Percentiles rank a stretch among this genome's conserved stretches.
Evolutionary conservation across 2,113 vertebrate genomes (phyloP).

Genomic region (Leucoraja erinaceus): DNA sequence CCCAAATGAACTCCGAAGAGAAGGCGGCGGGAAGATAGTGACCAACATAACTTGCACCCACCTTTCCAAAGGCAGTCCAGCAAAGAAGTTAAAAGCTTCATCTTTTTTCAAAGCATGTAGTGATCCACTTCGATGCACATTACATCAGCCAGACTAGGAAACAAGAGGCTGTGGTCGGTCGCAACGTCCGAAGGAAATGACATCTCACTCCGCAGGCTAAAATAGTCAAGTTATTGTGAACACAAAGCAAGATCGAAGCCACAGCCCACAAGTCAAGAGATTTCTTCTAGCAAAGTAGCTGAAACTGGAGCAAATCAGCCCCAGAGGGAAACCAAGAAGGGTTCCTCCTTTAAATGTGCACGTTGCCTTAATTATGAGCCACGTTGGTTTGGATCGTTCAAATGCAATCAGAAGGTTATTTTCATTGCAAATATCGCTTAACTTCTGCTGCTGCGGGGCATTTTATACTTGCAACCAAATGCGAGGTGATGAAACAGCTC

Average conservation of each 20-base stretch:
- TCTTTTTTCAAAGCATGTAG: neutral
- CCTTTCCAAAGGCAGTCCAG: neutral
- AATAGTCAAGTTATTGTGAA: neutral
- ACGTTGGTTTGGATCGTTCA: neutral
- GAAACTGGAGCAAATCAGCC: neutral
- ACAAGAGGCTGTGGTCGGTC: neutral
- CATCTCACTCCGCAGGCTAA: neutral
- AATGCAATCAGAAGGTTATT: neutral
- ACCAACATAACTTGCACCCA: neutral
- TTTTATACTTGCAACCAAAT: neutral
- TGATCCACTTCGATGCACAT: neutral
- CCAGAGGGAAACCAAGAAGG: neutral
- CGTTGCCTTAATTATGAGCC: neutral
- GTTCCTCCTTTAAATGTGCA: neutral
- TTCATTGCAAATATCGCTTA: neutral
- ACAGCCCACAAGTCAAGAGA: neutral
- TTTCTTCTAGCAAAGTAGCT: neutral
- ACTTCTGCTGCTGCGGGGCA: neutral
- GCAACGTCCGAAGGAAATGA: neutral
- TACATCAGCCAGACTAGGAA: neutral
- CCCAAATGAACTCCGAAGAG: neutral
- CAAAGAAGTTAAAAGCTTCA: neutral
- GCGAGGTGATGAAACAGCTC: neutral
- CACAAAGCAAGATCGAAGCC: neutral
- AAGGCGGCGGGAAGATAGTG: neutral